Conservation (phyloP, 2,113 vertebrate genomes). For the Pterocles gutturalis region DNA sequence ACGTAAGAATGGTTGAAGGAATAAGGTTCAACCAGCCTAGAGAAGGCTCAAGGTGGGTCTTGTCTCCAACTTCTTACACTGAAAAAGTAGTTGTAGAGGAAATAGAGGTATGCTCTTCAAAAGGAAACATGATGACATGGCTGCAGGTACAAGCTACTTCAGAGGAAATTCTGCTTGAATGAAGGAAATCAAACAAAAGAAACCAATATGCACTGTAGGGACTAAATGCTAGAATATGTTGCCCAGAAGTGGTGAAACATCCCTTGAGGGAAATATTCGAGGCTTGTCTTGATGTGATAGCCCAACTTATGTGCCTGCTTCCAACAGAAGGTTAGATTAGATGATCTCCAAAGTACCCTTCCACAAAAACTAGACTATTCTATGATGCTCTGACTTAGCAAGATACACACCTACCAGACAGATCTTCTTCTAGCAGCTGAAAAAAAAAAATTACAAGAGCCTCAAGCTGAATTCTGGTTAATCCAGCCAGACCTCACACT, state of each 20-base stretch:
- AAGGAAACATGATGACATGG: not conserved
- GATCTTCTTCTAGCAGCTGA: not conserved
- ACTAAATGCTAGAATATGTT: not conserved
- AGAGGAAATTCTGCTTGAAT: not conserved
- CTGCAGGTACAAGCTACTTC: not conserved
- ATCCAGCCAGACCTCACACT: not conserved
- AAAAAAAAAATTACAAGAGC: not conserved
- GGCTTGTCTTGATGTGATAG: not conserved
- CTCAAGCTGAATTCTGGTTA: not conserved
- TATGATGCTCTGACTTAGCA: not conserved
- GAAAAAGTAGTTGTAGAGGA: not conserved
- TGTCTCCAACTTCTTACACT: not conserved
- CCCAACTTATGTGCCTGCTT: not conserved
- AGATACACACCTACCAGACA: fast-evolving
- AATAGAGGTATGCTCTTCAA: not conserved
- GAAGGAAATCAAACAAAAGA: not conserved
- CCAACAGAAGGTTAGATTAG: not conserved
- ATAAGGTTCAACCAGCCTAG: not conserved
- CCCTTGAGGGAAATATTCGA: not conserved
- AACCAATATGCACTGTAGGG: not conserved
- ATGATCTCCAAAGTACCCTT: not conserved
- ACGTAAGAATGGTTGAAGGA: not conserved
- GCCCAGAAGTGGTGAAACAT: not conserved
- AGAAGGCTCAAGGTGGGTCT: not conserved
- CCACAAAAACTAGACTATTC: not conserved